phyloP scores from a whole-genome alignment of 2,888 invertebrate genomes.

The Steinernema scapterisci region DNA sequence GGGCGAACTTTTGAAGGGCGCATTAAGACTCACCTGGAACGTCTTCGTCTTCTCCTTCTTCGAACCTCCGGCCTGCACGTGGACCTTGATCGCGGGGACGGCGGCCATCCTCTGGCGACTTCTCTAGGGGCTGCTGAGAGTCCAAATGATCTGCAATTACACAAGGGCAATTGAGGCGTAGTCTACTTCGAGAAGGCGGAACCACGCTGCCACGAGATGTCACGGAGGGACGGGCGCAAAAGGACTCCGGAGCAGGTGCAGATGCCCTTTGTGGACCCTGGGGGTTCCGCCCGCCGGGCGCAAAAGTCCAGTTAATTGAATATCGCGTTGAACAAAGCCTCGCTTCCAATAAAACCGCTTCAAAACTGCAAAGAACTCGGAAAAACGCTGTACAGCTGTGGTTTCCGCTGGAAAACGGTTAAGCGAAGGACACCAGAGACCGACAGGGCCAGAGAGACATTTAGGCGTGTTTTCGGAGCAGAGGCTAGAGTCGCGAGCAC shows the following conservation, averaged over 20 bases:
- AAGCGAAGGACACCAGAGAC: too few species aligned
- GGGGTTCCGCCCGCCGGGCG: not conserved
- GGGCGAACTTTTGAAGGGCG: constrained; percentile 3
- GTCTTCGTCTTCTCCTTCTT: constrained; percentile 56
- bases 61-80: constrained; percentile 35
- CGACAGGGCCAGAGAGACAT: too few species aligned
- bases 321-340: not conserved
- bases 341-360: too few species aligned
- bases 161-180: constrained; percentile 4
- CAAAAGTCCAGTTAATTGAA: not conserved
- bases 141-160: constrained; percentile 19
- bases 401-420: too few species aligned
- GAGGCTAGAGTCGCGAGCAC: too few species aligned
- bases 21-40: constrained; percentile 52
- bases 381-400: too few species aligned
- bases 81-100: constrained; percentile 42
- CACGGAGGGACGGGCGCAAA: constrained; percentile 16
- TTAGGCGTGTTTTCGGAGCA: too few species aligned
- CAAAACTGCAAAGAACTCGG: too few species aligned
- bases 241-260: constrained; percentile 11
- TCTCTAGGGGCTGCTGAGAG: not conserved
- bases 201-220: not conserved
- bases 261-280: not conserved
- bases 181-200: constrained; percentile 19
- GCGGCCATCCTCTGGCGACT: constrained; percentile 37